Percentiles rank a stretch among this genome's conserved stretches.
These are phyloP conservation scores for Sycophaga agraensis DNA, from an alignment of 1,140 invertebrate species.

Conservation along the genomic window DNA sequence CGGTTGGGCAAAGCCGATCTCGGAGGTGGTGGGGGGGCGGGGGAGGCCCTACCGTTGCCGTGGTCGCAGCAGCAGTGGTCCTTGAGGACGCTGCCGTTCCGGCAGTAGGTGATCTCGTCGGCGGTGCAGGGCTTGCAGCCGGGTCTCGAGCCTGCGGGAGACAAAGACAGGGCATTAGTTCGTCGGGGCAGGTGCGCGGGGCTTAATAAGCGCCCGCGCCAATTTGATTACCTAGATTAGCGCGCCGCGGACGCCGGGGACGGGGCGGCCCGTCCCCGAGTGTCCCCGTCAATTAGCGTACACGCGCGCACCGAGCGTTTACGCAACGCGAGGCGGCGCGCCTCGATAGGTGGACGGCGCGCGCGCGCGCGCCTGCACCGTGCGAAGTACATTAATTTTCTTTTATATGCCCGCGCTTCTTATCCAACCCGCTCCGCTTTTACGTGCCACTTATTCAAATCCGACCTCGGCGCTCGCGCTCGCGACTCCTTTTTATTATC, in stretches of 20 bases:
- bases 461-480: no score
- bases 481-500: background rate
- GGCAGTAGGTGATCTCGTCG: conserved; percentile 67
- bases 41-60: conserved; percentile 39
- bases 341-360: no score
- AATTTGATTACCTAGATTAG: no score
- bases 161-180: no score
- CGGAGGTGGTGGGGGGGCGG: background rate
- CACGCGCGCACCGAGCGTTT: background rate
- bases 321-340: background rate
- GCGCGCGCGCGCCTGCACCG: no score
- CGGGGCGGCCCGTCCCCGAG: no score
- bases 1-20: no score
- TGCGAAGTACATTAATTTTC: background rate
- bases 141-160: conserved; percentile 31
- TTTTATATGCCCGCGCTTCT: no score
- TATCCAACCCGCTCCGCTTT: no score
- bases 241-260: no score
- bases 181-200: background rate
- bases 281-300: background rate
- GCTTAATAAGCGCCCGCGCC: no score
- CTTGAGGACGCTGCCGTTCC: conserved; percentile 62
- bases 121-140: conserved; percentile 66
- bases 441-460: no score
- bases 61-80: conserved; percentile 75